Evolutionary conservation across 2,888 invertebrate genomes (phyloP).

Genomic region (Itoplectis maculator): DNA sequence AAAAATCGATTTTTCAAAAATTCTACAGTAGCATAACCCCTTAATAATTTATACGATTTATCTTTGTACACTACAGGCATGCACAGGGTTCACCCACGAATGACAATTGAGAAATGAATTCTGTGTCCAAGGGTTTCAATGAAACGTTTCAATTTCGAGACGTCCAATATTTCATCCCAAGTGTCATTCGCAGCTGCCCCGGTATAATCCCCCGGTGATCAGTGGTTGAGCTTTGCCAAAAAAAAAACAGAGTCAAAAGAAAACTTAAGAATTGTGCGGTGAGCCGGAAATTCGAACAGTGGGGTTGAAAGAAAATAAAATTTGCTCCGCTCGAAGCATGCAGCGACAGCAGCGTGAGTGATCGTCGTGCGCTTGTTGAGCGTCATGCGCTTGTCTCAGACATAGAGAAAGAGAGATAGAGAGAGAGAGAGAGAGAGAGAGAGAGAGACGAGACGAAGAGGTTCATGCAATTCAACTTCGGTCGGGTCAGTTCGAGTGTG

Average conservation of each 20-base stretch:
- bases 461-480: slow-evolving; percentile 37
- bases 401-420: slow-evolving; percentile 13
- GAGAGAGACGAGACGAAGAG: background rate
- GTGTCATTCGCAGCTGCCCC: background rate
- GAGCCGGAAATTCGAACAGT: slow-evolving; percentile 5
- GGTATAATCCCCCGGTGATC: slow-evolving; percentile 14
- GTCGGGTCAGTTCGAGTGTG: background rate
- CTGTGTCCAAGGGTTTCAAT: background rate
- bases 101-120: background rate
- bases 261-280: slow-evolving; percentile 28
- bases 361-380: slow-evolving; percentile 58
- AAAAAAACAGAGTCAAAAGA: background rate
- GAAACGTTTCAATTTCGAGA: background rate
- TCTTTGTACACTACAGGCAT: slow-evolving; percentile 22
- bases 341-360: slow-evolving; percentile 46
- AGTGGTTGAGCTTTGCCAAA: slow-evolving; percentile 24
- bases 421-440: slow-evolving; percentile 7
- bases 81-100: slow-evolving; percentile 1
- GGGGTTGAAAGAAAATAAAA: slow-evolving; percentile 1
- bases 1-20: too few species aligned
- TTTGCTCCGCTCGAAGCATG: slow-evolving; percentile 43
- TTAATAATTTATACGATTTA: background rate
- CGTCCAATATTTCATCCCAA: background rate
- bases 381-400: slow-evolving; percentile 9
- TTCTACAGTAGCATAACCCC: too few species aligned